A percentile compares a stretch with the other conserved stretches of the same genome.
Conservation (phyloP, 1,140 invertebrate genomes). For the Anastrepha obliqua region DNA sequence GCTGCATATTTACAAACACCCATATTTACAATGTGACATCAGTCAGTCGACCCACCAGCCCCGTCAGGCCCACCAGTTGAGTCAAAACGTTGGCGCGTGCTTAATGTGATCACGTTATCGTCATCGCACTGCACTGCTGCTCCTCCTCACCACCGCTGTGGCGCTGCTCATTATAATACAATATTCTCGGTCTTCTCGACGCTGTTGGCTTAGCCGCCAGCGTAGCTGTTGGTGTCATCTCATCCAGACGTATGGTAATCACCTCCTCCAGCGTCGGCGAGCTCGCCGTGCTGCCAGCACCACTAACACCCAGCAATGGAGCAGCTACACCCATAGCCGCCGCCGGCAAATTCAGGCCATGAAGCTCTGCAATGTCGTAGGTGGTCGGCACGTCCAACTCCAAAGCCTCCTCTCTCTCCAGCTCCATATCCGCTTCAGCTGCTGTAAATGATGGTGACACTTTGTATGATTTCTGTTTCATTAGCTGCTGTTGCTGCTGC, state of each 20-base stretch:
- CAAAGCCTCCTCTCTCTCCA: neutral
- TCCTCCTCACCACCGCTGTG: neutral
- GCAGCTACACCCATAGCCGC: neutral
- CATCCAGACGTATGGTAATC: conserved; percentile 35
- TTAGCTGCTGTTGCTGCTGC: conserved; percentile 50
- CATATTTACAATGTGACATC: neutral
- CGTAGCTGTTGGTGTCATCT: conserved; percentile 23
- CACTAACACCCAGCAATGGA: conserved; percentile 9
- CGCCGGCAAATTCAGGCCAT: conserved; percentile 16
- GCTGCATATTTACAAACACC: conserved; percentile 8
- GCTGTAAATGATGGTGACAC: neutral
- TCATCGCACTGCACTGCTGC: conserved; percentile 10
- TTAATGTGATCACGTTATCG: conserved; percentile 40
- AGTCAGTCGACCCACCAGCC: neutral
- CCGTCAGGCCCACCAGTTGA: neutral
- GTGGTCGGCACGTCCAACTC: neutral
- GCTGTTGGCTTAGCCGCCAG: neutral
- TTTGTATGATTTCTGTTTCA: conserved; percentile 54
- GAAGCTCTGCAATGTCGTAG: conserved; percentile 21
- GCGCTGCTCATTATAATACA: neutral
- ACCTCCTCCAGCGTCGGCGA: conserved; percentile 1
- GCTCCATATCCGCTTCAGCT: neutral
- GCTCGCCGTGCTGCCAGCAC: neutral
- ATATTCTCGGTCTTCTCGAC: neutral
- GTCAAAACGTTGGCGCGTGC: neutral